Base-by-base conservation (phyloP, 2,888 invertebrate species). In the Oscheius onirici region DNA sequence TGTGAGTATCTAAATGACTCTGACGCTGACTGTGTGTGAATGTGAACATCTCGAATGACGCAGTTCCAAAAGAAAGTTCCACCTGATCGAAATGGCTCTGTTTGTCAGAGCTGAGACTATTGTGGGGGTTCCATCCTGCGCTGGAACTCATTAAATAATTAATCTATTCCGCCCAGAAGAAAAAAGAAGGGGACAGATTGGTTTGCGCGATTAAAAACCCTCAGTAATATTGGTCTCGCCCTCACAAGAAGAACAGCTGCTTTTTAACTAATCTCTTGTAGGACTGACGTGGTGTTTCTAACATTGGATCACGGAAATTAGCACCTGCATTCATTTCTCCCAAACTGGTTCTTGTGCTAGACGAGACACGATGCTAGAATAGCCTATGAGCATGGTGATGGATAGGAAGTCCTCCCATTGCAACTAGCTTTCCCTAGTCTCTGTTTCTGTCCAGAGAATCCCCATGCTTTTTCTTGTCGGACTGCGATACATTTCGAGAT, bases 401-500 rank as follows among this genome's bases (percentile, higher is more conserved):
- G 22, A 44, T 61, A 43, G 61, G 17, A 20, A 11, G 17, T 49
- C 46, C 52, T 43, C 3, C 20, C 11, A 13, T 61, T 60, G 55
- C 26, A n/a, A n/a, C n/a, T n/a, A n/a, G n/a, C 55, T 44, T 44
- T 34, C 55, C 57, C 24, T 34, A 20, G 40, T 28, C 71, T 24
- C 13, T 54, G 40, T 65, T 43, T 46, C 55, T 34, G 17, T 28
- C 17, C 66, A 17, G 11, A n/a, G n/a, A n/a, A 22, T 20, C 58
- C 24, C 34, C 34, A 20, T 24, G 22, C 13, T 24, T 26, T 13
- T 24, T 26, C 55, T 26, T 28, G 24, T 15, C 28, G 11, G n/a
- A 28, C 26, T 10, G 41, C 20, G 60, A 60, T 60, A 43, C 63
- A 63, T 63, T 63, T 57, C 58, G 60, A 61, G 46, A 54, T 70